Evolutionary conservation across 2,113 vertebrate species (phyloP), one percentile per base, ranked within the genome.

Genomic region (Felis chaus): DNA sequence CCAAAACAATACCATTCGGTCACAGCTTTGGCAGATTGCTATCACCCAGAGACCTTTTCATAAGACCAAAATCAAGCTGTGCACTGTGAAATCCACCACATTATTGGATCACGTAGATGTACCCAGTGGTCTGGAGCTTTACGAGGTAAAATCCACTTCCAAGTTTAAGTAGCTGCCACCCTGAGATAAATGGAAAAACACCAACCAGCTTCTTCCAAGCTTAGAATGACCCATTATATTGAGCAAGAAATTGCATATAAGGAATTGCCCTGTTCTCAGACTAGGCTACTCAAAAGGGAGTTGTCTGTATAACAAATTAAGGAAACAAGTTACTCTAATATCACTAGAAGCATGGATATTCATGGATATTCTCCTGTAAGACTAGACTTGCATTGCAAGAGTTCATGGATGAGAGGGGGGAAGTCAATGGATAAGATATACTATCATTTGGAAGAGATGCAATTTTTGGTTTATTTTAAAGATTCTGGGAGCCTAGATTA

Each of bases 101-200:
- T 91, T 92, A 94, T 83, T 97, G 94, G 81, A 95, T 96, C 97
- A 94, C 45, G 0, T 68, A 82, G 65, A 50, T 41, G 48, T 50
- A 79, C 45, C 53, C 92, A 97, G 94, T 96, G 95, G 65, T 86
- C 91, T 98, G 61, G 39, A 93, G 92, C 84, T 78, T 91, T 97
- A 69, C 36, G 91, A 97, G 61, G 84, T 95, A 90, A 98, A 95
- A 96, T 57, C 16, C 21, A 76, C 92, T 92, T 97, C 87, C 97
- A 97, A 94, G 55, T 97, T 96, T 76, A 94, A 96, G 96, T 92
- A 93, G 84, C 94, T 97, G 91, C 66, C 96, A 97, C 57, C 57
- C 89, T 94, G 92, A 93, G 82, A 80, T 73, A 66, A 95, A 65
- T 91, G 90, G 83, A 87, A 95, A 84, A 96, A 63, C 10, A 92